phyloP scores from a whole-genome alignment of 2,888 invertebrate species.

The Chaitophorus viminalis region DNA sequence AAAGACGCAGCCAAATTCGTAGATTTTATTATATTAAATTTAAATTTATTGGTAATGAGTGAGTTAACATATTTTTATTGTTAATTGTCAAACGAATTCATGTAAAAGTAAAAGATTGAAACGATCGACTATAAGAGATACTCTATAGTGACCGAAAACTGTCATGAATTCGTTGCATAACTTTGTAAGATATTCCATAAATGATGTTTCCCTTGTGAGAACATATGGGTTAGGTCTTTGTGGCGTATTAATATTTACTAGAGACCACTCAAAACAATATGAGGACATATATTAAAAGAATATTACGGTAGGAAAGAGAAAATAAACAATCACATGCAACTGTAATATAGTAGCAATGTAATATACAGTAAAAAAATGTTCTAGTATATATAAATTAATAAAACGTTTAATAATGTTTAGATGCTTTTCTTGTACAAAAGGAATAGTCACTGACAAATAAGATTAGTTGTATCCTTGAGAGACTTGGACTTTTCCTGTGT shows the following conservation, averaged over 20 bases:
- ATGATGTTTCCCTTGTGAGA: not conserved
- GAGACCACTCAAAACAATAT: not conserved
- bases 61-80: conserved; percentile 9
- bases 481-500: conserved; percentile 37
- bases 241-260: conserved; percentile 28
- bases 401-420: conserved; percentile 35
- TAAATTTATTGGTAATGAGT: not conserved
- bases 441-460: conserved; percentile 24
- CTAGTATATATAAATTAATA: not conserved
- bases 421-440: not conserved
- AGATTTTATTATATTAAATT: not conserved
- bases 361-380: not conserved
- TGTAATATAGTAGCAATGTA: not conserved
- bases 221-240: conserved; percentile 32
- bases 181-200: conserved; percentile 17
- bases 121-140: not conserved
- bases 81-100: not conserved
- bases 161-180: conserved; percentile 35
- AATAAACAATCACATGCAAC: not conserved
- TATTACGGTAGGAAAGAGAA: not conserved
- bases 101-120: not conserved
- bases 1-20: not conserved
- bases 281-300: conserved; percentile 38
- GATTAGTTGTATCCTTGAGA: conserved; percentile 30
- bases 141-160: not conserved